Percentiles rank a stretch among this genome's conserved stretches.
These are phyloP conservation scores for Apoderus coryli DNA, from an alignment of 2,888 invertebrate genomes.

Conservation along the genomic window DNA sequence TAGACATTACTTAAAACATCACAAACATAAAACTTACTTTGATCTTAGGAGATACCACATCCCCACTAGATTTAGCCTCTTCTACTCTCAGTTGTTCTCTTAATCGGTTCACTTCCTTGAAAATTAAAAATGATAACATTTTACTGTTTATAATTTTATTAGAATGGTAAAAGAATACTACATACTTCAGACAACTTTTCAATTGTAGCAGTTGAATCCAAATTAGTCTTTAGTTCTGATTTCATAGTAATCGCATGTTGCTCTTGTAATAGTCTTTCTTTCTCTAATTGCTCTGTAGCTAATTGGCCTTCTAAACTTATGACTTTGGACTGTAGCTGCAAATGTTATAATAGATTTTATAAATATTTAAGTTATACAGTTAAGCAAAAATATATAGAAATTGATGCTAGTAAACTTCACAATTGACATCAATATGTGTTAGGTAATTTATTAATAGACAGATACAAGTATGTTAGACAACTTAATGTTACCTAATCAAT, in stretches of 20 bases:
- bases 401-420: too few relatives aligned
- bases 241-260: constrained; percentile 12
- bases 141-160: too few relatives aligned
- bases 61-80: constrained; percentile 21
- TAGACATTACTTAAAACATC: too few relatives aligned
- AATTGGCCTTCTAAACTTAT: constrained; percentile 22
- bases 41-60: constrained; percentile 17
- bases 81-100: constrained; percentile 22
- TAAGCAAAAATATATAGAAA: too few relatives aligned
- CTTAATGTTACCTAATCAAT: too few relatives aligned
- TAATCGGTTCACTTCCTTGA: constrained; percentile 22
- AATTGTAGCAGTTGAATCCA: constrained; percentile 18
- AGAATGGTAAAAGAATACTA: constrained; percentile 12
- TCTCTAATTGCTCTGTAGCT: constrained; percentile 21
- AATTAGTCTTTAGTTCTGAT: constrained; percentile 9
- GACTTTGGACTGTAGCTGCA: constrained; percentile 21
- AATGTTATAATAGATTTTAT: constrained; percentile 16
- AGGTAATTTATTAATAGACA: too few relatives aligned
- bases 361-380: too few relatives aligned
- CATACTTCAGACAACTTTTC: constrained; percentile 22
- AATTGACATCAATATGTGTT: too few relatives aligned
- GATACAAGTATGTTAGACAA: too few relatives aligned
- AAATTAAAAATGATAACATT: constrained; percentile 6
- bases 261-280: constrained; percentile 18
- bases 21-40: constrained; percentile 19